A percentile compares a stretch with the other conserved stretches of the same genome.
Conservation (phyloP, 2,888 invertebrate species). For the Synergus japonicus region DNA sequence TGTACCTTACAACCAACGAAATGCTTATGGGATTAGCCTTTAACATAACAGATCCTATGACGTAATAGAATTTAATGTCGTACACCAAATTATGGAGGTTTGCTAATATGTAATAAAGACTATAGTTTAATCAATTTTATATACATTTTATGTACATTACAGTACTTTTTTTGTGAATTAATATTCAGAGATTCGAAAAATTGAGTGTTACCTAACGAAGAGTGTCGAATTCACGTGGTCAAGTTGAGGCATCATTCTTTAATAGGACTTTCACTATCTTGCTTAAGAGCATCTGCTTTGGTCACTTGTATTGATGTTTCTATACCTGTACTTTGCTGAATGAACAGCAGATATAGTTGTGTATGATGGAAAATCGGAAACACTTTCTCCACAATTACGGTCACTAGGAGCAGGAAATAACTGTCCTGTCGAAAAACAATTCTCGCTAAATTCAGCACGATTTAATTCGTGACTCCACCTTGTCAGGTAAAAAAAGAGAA, state of each 20-base stretch:
- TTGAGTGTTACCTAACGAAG: not conserved
- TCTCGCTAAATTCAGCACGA: slow-evolving; percentile 22
- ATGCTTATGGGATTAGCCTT: not conserved
- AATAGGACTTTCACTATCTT: slow-evolving; percentile 70
- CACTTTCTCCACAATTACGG: slow-evolving; percentile 71
- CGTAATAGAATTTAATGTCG: too few species aligned
- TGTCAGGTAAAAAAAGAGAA: not conserved
- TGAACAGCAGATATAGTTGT: slow-evolving; percentile 54
- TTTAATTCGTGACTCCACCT: slow-evolving; percentile 18
- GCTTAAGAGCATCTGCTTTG: slow-evolving; percentile 64
- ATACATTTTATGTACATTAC: not conserved
- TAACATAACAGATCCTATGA: not conserved
- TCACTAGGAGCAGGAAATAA: slow-evolving; percentile 60
- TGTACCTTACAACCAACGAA: not conserved
- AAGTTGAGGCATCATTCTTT: slow-evolving; percentile 15
- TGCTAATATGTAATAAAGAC: not conserved
- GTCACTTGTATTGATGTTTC: slow-evolving; percentile 52
- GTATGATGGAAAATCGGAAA: slow-evolving; percentile 62
- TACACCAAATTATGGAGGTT: not conserved
- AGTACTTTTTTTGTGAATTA: not conserved
- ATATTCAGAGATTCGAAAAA: not conserved
- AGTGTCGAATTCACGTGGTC: slow-evolving; percentile 7
- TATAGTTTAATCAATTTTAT: not conserved
- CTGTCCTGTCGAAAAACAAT: slow-evolving; percentile 49
- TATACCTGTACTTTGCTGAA: slow-evolving; percentile 45